Conservation (phyloP, 2,888 invertebrate genomes). For the Fragum whitleyi region DNA sequence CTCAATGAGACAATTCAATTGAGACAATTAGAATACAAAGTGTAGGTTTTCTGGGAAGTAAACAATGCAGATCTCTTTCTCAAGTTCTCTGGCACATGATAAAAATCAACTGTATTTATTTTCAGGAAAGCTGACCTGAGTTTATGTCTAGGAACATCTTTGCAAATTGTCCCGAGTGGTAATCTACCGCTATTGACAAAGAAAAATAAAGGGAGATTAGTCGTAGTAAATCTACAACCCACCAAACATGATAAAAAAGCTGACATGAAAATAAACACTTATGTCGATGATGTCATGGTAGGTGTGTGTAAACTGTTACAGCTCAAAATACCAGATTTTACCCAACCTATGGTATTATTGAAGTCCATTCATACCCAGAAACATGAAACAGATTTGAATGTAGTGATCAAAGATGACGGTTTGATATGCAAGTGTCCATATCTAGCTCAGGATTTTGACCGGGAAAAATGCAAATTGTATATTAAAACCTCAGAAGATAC, state of each 20-base stretch:
- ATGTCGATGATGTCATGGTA: constrained; percentile 92
- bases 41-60: too few species aligned
- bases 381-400: constrained; percentile 54
- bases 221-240: constrained; percentile 98
- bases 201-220: constrained; percentile 94
- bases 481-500: background rate
- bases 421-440: constrained; percentile 19
- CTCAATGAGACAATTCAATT: too few species aligned
- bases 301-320: constrained; percentile 88
- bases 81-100: too few species aligned
- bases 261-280: constrained; percentile 94
- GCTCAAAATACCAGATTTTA: constrained; percentile 91
- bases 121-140: constrained; percentile 95
- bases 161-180: constrained; percentile 99
- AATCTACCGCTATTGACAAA: constrained; percentile 93
- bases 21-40: too few species aligned
- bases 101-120: too few species aligned
- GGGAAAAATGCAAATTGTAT: background rate
- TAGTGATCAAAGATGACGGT: constrained; percentile 55
- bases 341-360: constrained; percentile 78
- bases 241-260: constrained; percentile 98
- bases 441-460: constrained; percentile 17
- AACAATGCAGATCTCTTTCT: too few species aligned
- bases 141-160: constrained; percentile 97
- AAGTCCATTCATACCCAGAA: constrained; percentile 72